Conservation (phyloP, 2,113 vertebrate species). For the Nymphicus hollandicus region DNA sequence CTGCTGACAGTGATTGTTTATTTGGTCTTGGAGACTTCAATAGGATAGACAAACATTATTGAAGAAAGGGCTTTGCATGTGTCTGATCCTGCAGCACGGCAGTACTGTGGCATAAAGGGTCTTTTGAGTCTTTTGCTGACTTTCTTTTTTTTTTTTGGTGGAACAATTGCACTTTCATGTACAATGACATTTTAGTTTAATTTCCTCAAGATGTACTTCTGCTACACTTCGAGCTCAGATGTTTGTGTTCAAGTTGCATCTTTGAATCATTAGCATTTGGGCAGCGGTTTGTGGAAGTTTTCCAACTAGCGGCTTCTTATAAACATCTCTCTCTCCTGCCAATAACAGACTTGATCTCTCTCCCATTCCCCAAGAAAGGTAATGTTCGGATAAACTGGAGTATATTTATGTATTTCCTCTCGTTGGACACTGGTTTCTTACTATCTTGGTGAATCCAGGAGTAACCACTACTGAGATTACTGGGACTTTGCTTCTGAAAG, state of each 20-base stretch:
- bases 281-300: conserved; percentile 17
- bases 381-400: conserved; percentile 22
- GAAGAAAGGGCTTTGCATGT: neutral
- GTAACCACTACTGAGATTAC: neutral
- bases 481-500: neutral
- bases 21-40: neutral
- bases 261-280: conserved; percentile 38
- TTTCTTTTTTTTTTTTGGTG: neutral
- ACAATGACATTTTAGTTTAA: neutral
- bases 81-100: neutral
- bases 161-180: neutral
- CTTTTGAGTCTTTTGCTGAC: neutral
- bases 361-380: conserved; percentile 53
- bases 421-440: neutral
- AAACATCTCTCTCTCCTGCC: conserved; percentile 23
- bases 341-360: neutral
- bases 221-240: neutral
- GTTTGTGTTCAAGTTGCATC: conserved; percentile 26
- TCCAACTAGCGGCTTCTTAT: neutral
- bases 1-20: neutral
- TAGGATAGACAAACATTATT: neutral
- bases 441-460: neutral
- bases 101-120: neutral
- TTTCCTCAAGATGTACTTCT: conserved; percentile 18
- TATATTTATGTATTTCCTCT: neutral